Evolutionary conservation across 2,888 invertebrate genomes (phyloP).

Genomic region (Cerceris ruficornis): DNA sequence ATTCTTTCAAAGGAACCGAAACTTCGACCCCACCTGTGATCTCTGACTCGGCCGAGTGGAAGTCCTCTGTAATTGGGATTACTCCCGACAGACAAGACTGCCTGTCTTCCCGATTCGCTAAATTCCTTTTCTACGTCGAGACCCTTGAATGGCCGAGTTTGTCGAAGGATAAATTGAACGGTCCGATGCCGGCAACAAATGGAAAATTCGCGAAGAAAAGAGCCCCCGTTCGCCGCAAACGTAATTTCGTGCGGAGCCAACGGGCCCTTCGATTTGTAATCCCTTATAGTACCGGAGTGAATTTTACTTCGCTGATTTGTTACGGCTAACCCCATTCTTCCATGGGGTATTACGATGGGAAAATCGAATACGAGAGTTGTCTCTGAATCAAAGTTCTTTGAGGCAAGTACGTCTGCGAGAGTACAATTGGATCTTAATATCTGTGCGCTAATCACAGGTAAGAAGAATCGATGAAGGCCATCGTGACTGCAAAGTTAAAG

Average conservation of each 20-base stretch:
- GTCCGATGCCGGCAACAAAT: slow-evolving; percentile 4
- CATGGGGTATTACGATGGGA: no score
- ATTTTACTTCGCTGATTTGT: no score
- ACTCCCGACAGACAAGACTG: slow-evolving; percentile 56
- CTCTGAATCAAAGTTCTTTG: no score
- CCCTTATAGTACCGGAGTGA: no score
- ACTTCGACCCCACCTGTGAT: slow-evolving; percentile 65
- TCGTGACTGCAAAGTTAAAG: no score
- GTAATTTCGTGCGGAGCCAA: neutral
- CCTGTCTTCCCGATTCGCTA: slow-evolving; percentile 39
- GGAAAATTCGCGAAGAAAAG: slow-evolving; percentile 1
- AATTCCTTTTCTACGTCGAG: slow-evolving; percentile 52
- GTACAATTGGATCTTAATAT: no score
- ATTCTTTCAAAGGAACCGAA: slow-evolving; percentile 64
- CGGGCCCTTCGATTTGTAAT: no score
- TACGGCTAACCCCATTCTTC: no score
- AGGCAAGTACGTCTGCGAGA: no score
- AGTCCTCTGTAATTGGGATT: slow-evolving; percentile 68
- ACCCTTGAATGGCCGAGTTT: slow-evolving; percentile 27
- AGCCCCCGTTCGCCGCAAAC: neutral
- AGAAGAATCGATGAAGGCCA: no score
- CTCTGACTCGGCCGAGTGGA: slow-evolving; percentile 51
- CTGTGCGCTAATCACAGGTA: no score
- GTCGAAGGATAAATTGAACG: slow-evolving; percentile 29
- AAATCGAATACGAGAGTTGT: no score